Percentiles rank a stretch among this genome's conserved stretches.
Evolutionary conservation across 1,140 invertebrate genomes (phyloP).

Genomic region (Steinernema khuongi): DNA sequence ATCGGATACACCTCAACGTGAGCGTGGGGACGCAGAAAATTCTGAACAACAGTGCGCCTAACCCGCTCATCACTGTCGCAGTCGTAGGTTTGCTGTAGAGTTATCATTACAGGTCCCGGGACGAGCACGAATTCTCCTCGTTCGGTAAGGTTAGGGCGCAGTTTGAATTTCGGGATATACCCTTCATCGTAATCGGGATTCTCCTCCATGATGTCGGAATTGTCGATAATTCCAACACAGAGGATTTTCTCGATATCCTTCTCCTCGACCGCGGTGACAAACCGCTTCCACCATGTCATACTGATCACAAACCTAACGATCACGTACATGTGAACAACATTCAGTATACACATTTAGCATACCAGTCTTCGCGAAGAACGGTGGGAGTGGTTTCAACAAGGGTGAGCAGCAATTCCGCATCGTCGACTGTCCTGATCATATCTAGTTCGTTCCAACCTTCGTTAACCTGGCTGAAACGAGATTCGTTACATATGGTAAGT

Average conservation of each 20-base stretch:
- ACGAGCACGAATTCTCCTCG: no score
- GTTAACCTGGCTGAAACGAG: no score
- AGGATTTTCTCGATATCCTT: conserved; percentile 30
- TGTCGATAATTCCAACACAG: conserved; percentile 23
- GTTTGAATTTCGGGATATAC: not conserved
- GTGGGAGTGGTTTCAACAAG: no score
- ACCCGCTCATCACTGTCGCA: conserved; percentile 44
- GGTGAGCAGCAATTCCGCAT: no score
- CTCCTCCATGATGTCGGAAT: conserved; percentile 21
- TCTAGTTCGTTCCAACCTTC: no score
- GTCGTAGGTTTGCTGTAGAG: conserved; percentile 31
- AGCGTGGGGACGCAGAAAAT: conserved; percentile 28
- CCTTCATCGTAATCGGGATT: conserved; percentile 1
- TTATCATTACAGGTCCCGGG: no score
- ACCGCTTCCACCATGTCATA: conserved; percentile 28
- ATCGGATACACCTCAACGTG: conserved; percentile 48
- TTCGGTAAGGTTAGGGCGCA: not conserved
- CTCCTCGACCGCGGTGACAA: conserved; percentile 15
- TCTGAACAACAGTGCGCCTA: conserved; percentile 36
- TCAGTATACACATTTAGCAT: no score
- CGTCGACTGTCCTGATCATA: no score
- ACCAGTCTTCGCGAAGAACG: no score
- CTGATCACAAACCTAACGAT: conserved; percentile 23
- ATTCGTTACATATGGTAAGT: no score
- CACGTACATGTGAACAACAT: no score